Percentiles rank a stretch among this genome's conserved stretches.
Conservation (phyloP, 2,888 invertebrate genomes). For the Monochamus alternatus region DNA sequence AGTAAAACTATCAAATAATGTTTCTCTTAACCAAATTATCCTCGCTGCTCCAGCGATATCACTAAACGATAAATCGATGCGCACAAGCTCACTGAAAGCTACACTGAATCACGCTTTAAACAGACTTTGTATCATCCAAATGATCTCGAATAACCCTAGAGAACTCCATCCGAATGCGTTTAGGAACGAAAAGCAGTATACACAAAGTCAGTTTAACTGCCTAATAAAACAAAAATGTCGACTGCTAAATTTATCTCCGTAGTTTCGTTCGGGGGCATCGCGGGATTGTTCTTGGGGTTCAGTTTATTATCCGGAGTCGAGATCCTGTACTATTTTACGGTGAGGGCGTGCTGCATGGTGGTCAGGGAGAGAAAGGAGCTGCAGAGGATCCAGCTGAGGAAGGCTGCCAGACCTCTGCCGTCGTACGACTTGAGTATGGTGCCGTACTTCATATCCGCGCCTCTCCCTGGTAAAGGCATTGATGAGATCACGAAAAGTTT, state of each 20-base stretch:
- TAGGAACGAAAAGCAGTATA: neutral
- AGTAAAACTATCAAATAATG: too few species aligned
- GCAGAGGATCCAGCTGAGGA: constrained; percentile 71
- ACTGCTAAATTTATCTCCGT: constrained; percentile 52
- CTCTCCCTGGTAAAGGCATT: constrained; percentile 59
- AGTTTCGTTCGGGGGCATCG: constrained; percentile 80
- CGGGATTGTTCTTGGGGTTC: constrained; percentile 82
- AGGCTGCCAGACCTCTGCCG: constrained; percentile 58
- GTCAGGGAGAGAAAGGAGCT: constrained; percentile 72
- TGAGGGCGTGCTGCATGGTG: constrained; percentile 79
- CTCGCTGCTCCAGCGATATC: too few species aligned
- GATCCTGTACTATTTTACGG: constrained; percentile 83
- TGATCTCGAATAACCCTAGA: too few species aligned
- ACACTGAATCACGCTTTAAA: neutral
- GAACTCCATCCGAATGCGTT: neutral
- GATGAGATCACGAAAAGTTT: constrained; percentile 52
- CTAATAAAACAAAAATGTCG: constrained; percentile 11
- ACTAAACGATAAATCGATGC: too few species aligned
- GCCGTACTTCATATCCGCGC: constrained; percentile 65
- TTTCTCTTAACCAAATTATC: too few species aligned
- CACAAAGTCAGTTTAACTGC: neutral
- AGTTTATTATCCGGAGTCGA: constrained; percentile 85
- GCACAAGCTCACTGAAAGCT: too few species aligned
- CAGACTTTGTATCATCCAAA: neutral
- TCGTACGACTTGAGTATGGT: constrained; percentile 67